A percentile compares a stretch with the other conserved stretches of the same genome.
Evolutionary conservation across 2,888 invertebrate species (phyloP).

Genomic region (Phymatocera aterrima): DNA sequence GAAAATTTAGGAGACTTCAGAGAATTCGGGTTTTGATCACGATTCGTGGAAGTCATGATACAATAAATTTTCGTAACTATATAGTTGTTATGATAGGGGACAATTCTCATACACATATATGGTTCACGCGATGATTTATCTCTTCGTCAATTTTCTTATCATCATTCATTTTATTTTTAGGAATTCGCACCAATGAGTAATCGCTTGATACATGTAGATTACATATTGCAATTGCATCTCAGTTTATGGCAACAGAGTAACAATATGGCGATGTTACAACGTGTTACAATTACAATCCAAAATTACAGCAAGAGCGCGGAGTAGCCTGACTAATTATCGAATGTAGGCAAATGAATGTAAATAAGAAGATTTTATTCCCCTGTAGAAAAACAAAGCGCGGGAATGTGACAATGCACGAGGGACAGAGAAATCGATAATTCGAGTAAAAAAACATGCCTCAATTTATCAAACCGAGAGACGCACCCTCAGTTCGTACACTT

Average conservation of each 20-base stretch:
- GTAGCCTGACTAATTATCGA: too few relatives aligned
- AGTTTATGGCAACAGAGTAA: not conserved
- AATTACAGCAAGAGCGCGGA: not conserved
- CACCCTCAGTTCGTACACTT: slow-evolving; percentile 26
- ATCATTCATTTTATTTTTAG: too few relatives aligned
- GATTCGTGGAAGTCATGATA: not conserved
- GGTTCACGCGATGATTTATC: not conserved
- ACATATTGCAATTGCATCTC: not conserved
- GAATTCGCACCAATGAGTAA: too few relatives aligned
- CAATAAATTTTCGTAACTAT: slow-evolving; percentile 13
- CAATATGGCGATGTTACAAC: not conserved
- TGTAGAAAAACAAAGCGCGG: not conserved
- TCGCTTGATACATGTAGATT: too few relatives aligned
- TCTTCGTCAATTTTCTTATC: too few relatives aligned
- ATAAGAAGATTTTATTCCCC: too few relatives aligned
- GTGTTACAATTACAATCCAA: not conserved
- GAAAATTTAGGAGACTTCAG: too few relatives aligned
- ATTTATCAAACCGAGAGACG: slow-evolving; percentile 14
- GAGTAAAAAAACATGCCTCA: not conserved
- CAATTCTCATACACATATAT: not conserved
- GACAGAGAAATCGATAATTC: too few relatives aligned
- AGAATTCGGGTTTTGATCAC: too few relatives aligned
- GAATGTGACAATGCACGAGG: not conserved
- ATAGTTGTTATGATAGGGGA: not conserved
- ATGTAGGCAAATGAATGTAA: too few relatives aligned